Conservation (phyloP, 2,888 invertebrate genomes). For the Enchytraeus crypticus region DNA sequence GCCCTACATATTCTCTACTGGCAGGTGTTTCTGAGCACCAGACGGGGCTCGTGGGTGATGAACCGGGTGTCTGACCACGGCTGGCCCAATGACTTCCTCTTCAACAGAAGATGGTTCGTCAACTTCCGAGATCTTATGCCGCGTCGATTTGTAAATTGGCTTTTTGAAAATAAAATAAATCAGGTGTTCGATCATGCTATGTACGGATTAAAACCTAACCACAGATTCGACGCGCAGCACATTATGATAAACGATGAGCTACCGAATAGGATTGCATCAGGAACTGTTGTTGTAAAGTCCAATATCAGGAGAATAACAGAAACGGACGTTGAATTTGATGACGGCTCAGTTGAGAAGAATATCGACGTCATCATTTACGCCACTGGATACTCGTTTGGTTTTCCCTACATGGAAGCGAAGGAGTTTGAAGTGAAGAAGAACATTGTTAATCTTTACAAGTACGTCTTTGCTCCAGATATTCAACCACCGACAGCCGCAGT, state of each 20-base stretch:
- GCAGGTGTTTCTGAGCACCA: constrained; percentile 49
- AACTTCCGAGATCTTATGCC: background rate
- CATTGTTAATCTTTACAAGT: constrained; percentile 45
- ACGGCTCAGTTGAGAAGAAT: constrained; percentile 38
- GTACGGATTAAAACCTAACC: constrained; percentile 47
- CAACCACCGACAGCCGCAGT: constrained; percentile 45
- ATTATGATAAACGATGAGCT: constrained; percentile 50
- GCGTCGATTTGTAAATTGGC: background rate
- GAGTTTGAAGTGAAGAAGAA: constrained; percentile 35
- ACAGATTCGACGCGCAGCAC: constrained; percentile 34
- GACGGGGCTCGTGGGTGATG: constrained; percentile 49
- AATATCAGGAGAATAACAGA: constrained; percentile 35
- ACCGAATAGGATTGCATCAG: too few relatives aligned
- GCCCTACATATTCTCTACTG: too few relatives aligned
- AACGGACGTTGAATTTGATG: constrained; percentile 38
- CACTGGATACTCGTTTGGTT: constrained; percentile 47
- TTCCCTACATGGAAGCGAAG: constrained; percentile 46
- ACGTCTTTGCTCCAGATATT: constrained; percentile 46
- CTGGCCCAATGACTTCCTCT: constrained; percentile 33
- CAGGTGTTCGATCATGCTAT: constrained; percentile 43
- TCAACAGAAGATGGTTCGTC: background rate
- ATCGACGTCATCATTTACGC: constrained; percentile 45
- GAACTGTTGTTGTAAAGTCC: constrained; percentile 42
- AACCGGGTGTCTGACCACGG: constrained; percentile 40
- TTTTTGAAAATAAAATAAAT: constrained; percentile 31